phyloP scores from a whole-genome alignment of 2,888 invertebrate genomes.

The Chydorus sphaericus region DNA sequence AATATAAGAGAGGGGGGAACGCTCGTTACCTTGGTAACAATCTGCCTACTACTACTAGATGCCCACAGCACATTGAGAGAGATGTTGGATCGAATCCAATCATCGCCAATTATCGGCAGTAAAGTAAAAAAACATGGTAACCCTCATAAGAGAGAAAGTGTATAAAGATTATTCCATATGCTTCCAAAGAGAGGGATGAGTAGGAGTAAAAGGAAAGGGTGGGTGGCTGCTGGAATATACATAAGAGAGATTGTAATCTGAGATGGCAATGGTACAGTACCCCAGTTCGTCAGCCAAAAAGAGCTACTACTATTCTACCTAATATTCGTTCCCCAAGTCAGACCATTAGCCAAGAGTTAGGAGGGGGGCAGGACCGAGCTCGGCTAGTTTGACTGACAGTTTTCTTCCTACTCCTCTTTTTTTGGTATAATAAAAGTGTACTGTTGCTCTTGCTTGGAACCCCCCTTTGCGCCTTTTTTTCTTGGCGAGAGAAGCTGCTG shows the following conservation, averaged over 20 bases:
- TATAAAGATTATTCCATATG: no score
- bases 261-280: not conserved
- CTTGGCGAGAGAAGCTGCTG: not conserved
- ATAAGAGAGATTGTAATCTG: slow-evolving; percentile 1
- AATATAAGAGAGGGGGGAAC: no score
- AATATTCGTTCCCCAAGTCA: no score
- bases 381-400: slow-evolving; percentile 8
- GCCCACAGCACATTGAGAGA: not conserved
- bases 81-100: no score
- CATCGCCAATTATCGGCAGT: no score
- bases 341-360: no score
- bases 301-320: no score
- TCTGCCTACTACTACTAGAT: not conserved
- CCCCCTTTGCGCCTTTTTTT: not conserved
- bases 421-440: not conserved
- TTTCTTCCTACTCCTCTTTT: not conserved
- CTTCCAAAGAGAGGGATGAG: not conserved
- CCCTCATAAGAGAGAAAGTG: no score
- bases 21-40: slow-evolving; percentile 6
- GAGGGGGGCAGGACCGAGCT: not conserved
- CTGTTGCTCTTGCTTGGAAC: not conserved
- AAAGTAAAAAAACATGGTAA: no score
- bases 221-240: not conserved
- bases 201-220: not conserved
- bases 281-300: no score